Base-by-base conservation (phyloP, 2,113 vertebrate genomes). In the Colinus virginianus region DNA sequence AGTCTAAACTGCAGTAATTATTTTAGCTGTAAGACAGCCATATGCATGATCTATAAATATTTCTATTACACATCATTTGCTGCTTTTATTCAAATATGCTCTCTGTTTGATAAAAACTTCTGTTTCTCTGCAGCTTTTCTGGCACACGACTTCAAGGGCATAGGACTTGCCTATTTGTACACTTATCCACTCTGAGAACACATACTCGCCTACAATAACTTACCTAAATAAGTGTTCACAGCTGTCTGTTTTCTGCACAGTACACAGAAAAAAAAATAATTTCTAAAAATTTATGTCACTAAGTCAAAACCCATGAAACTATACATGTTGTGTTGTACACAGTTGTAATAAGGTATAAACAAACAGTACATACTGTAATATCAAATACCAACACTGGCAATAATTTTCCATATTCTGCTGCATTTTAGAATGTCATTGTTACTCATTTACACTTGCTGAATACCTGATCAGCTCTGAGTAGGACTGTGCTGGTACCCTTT, bases 1-100 rank as follows among this genome's bases (percentile, higher is more conserved):
- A 90, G 56, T 91, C 74, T 86, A 59, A 91, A 92, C 82, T 88
- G 71, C 75, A 89, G 75, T 89, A 91, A 94, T 96, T 74, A 83
- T 40, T 96, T 66, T 42, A 91, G 21, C 53, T 78, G 67, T 71
- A 89, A 93, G 48, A 62, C 53, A 72, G 68, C 18, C 63, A 68
- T 62, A 40, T 18, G 19, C 78, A 67, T 43, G 53, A 51, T 86
- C 78, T 74, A 85, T 81, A 84, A 94, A 71, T 78, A 78, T 56
- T 94, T 90, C 62, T 49, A 11, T 74, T 67, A 0, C 26, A 90
- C 59, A 42, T 42, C 61, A 70, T 43, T 87, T 70, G 19, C n/a
- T 58, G 12, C 14, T 77, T 75, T 42, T 62, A 22, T 59, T 91
- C 25, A 59, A 72, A 14, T 75, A 78, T 62, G 40, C 20, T 61